Percentiles rank a stretch among this genome's conserved stretches.
These are phyloP conservation scores for Zelostemma sp. DNA, from an alignment of 1,140 invertebrate species.

Conservation along the genomic window DNA sequence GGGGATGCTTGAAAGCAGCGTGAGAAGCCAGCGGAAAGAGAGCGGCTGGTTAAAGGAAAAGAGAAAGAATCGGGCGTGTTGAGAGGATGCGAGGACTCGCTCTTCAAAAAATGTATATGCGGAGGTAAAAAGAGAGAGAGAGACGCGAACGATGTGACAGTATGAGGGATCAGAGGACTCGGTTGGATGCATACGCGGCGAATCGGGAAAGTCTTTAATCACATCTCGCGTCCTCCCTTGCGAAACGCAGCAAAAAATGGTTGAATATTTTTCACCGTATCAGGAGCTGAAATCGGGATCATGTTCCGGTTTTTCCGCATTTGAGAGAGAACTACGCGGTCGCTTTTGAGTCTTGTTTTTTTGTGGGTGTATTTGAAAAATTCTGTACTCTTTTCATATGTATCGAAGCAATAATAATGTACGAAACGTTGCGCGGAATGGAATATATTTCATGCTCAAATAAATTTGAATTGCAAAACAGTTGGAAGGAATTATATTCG, in stretches of 20 bases:
- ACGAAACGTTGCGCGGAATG: background rate
- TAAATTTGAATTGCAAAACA: background rate
- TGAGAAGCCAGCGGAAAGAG: conserved; percentile 25
- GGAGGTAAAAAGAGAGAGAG: conserved; percentile 16
- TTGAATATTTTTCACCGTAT: too few relatives aligned
- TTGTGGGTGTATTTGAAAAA: too few relatives aligned
- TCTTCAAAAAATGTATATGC: conserved; percentile 19
- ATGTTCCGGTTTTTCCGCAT: too few relatives aligned
- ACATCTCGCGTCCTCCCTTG: too few relatives aligned
- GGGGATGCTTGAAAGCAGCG: conserved; percentile 27
- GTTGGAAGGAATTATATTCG: too few relatives aligned
- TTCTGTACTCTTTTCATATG: background rate
- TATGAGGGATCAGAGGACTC: conserved; percentile 23
- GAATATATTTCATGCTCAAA: conserved; percentile 14
- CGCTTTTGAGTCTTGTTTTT: too few relatives aligned
- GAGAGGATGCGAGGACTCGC: conserved; percentile 28
- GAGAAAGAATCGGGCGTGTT: conserved; percentile 4
- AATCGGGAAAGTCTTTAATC: background rate
- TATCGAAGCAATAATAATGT: too few relatives aligned
- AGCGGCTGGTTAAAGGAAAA: conserved; percentile 1
- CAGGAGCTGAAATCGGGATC: too few relatives aligned
- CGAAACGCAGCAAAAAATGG: too few relatives aligned
- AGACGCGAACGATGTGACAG: conserved; percentile 11
- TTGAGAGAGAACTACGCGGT: too few relatives aligned
- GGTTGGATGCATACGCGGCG: conserved; percentile 1